Evolutionary conservation across 2,797 vertebrate genomes (phyloP).

Genomic region (Catamblyrhynchus diadema): DNA sequence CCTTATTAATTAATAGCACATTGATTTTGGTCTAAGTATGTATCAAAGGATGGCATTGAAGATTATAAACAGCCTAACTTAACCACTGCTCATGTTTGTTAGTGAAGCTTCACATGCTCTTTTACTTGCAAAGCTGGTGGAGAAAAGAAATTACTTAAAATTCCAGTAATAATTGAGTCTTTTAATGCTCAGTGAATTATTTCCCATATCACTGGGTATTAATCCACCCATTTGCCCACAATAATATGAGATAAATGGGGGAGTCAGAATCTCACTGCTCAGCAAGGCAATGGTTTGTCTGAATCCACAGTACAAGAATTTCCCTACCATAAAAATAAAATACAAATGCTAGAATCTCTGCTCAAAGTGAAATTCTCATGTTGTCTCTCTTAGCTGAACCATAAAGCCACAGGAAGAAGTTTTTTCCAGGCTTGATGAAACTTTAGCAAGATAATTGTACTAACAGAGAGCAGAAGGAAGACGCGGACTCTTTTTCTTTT

Average conservation of each 20-base stretch:
- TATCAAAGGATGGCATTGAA: constrained; percentile 1
- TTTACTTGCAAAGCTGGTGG: neutral
- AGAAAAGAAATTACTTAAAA: neutral
- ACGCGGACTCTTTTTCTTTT: fast-evolving
- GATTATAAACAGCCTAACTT: constrained; percentile 14
- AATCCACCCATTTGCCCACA: neutral
- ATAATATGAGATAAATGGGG: neutral
- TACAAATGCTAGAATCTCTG: neutral
- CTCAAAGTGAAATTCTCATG: neutral
- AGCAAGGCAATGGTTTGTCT: neutral
- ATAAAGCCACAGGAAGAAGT: neutral
- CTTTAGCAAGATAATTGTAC: neutral
- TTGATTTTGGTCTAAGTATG: constrained; percentile 49
- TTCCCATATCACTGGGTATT: neutral
- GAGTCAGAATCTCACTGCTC: neutral
- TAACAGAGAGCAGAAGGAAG: neutral
- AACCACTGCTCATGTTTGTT: constrained; percentile 22
- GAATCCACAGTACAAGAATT: neutral
- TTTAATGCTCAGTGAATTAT: neutral
- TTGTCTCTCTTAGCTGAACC: neutral
- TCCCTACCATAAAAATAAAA: neutral
- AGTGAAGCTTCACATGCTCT: neutral
- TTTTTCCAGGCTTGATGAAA: neutral
- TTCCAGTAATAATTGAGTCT: neutral
- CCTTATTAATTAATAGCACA: constrained; percentile 60